These are phyloP conservation scores for Tragelaphus oryx DNA, from an alignment of 2,797 vertebrate species.

Conservation along the genomic window DNA sequence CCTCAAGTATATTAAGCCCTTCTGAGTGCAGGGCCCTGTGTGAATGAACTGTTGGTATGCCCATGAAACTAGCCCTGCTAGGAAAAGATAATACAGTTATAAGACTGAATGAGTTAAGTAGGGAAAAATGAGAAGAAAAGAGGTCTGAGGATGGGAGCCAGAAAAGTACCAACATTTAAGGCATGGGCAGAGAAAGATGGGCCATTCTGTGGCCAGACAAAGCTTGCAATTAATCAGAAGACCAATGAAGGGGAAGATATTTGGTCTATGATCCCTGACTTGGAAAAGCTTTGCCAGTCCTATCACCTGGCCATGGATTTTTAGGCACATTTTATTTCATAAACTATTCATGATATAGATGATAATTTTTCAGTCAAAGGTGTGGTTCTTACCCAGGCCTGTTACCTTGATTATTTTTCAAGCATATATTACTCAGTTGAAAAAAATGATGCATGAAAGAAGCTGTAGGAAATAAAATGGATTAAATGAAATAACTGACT, in stretches of 20 bases:
- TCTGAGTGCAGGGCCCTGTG: background rate
- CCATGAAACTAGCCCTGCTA: background rate
- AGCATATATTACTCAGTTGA: background rate
- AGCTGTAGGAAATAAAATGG: background rate
- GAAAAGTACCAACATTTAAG: background rate
- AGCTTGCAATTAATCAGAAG: background rate
- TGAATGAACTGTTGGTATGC: background rate
- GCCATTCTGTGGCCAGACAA: background rate
- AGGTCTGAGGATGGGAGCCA: background rate
- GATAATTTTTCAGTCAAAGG: background rate
- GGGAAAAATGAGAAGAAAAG: conserved; percentile 1
- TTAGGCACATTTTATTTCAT: background rate
- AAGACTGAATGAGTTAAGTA: background rate
- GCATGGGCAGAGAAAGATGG: background rate
- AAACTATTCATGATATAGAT: background rate
- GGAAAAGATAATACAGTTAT: background rate
- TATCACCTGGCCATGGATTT: background rate
- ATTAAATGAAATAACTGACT: conserved; percentile 10
- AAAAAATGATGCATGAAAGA: background rate
- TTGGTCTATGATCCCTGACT: background rate
- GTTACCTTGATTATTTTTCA: conserved; percentile 28
- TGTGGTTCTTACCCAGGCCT: background rate
- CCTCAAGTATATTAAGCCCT: background rate
- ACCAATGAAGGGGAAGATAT: background rate
- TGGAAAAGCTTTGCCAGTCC: background rate